Conservation (phyloP, 2,113 vertebrate genomes). For the Pseudonaja textilis region DNA sequence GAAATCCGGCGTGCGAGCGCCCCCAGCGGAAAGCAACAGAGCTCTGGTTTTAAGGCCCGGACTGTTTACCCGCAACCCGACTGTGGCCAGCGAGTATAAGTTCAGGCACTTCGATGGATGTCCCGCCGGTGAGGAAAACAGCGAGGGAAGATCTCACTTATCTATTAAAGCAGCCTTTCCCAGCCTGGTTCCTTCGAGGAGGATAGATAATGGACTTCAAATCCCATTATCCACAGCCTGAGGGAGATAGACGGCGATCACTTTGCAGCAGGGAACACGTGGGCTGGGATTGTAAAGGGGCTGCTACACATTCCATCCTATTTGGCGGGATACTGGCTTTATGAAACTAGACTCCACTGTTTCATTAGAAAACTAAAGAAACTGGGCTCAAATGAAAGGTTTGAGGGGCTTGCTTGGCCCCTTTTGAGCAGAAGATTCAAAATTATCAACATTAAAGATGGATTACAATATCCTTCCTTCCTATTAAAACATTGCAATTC, state of each 20-base stretch:
- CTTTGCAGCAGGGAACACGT: not conserved
- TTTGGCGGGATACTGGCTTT: not conserved
- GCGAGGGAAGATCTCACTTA: not conserved
- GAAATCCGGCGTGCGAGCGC: slow-evolving; percentile 61
- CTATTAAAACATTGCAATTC: not conserved
- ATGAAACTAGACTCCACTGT: not conserved
- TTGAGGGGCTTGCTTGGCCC: too few relatives aligned
- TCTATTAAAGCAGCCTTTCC: not conserved
- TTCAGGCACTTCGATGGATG: not conserved
- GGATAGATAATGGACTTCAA: not conserved
- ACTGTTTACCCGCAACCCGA: not conserved
- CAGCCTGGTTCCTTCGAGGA: not conserved
- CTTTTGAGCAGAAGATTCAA: not conserved
- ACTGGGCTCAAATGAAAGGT: not conserved
- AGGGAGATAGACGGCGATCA: not conserved
- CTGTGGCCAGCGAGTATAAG: not conserved
- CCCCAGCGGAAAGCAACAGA: slow-evolving; percentile 63
- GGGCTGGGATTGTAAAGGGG: not conserved
- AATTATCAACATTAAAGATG: not conserved
- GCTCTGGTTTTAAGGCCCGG: not conserved
- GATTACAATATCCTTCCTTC: not conserved
- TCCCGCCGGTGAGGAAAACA: not conserved
- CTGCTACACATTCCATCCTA: not conserved
- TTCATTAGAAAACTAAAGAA: not conserved
- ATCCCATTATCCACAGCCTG: not conserved